A percentile compares a stretch with the other conserved stretches of the same genome.
These are phyloP conservation scores for Dasyurus viverrinus DNA, from an alignment of 2,113 vertebrate species.

Conservation along the genomic window DNA sequence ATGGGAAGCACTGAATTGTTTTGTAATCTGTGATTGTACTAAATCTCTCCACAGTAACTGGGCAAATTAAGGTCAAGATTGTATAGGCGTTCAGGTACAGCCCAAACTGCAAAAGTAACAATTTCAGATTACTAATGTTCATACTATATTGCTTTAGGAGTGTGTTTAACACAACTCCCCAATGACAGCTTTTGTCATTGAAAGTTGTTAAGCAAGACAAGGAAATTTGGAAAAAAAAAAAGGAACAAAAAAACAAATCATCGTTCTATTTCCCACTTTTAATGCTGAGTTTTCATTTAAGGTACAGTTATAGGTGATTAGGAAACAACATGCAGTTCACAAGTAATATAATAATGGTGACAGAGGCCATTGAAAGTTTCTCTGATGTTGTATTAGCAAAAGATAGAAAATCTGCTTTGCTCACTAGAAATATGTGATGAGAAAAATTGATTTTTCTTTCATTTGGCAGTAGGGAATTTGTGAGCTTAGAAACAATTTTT, in stretches of 20 bases:
- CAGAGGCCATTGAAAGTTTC: background rate
- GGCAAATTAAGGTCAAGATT: background rate
- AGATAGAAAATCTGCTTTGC: background rate
- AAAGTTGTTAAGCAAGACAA: background rate
- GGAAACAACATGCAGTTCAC: background rate
- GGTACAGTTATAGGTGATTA: background rate
- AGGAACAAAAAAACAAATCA: background rate
- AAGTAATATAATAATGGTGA: background rate
- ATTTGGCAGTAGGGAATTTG: background rate
- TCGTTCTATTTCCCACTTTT: background rate
- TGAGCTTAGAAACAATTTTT: conserved; percentile 6
- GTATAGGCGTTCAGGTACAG: background rate
- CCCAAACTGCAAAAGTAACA: background rate
- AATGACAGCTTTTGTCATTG: background rate
- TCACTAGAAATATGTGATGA: background rate
- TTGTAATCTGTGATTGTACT: background rate
- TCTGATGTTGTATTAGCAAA: background rate
- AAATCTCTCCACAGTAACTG: background rate
- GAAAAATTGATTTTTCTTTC: conserved; percentile 2
- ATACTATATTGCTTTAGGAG: background rate
- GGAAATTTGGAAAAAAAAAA: background rate
- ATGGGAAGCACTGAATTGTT: background rate
- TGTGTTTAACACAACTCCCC: background rate
- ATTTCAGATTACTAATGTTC: background rate
- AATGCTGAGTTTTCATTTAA: background rate